Conservation (phyloP, 2,888 invertebrate genomes). For the Hedychridium roseum region DNA sequence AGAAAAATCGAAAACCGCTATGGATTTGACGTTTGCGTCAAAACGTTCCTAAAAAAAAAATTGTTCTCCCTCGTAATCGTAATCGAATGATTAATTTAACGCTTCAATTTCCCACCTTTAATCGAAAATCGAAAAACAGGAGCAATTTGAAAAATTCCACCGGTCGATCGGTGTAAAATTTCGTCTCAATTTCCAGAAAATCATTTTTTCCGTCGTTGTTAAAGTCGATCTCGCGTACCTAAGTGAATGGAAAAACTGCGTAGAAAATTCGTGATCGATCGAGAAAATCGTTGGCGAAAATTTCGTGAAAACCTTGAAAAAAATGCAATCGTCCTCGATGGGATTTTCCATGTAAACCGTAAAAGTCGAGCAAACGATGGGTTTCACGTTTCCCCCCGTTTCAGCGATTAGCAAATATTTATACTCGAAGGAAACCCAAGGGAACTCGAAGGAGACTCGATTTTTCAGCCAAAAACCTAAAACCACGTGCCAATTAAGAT, state of each 20-base stretch:
- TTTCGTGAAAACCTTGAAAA: conserved; percentile 48
- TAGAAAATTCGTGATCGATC: conserved; percentile 3
- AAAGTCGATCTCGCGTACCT: conserved; percentile 54
- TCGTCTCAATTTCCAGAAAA: conserved; percentile 51
- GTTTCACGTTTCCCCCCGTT: conserved; percentile 37
- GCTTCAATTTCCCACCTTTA: conserved; percentile 44
- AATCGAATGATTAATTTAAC: not conserved
- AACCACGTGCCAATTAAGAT: not conserved
- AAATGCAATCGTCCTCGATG: conserved; percentile 52
- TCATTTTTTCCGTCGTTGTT: conserved; percentile 55
- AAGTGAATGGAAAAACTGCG: conserved; percentile 6
- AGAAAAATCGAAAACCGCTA: conserved; percentile 46
- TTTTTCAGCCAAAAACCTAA: conserved; percentile 53
- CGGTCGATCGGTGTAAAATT: conserved; percentile 49
- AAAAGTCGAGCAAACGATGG: conserved; percentile 55
- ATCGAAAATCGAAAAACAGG: conserved; percentile 54
- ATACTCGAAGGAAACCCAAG: conserved; percentile 50
- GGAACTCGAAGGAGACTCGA: conserved; percentile 50
- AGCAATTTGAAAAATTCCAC: conserved; percentile 48
- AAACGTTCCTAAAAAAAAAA: conserved; percentile 43
- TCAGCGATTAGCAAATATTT: conserved; percentile 55
- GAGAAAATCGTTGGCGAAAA: not conserved
- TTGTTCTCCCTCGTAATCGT: not conserved
- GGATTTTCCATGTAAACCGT: conserved; percentile 50
- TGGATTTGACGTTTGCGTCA: conserved; percentile 48